phyloP scores from a whole-genome alignment of 2,113 vertebrate species.

The Centrocercus urophasianus region DNA sequence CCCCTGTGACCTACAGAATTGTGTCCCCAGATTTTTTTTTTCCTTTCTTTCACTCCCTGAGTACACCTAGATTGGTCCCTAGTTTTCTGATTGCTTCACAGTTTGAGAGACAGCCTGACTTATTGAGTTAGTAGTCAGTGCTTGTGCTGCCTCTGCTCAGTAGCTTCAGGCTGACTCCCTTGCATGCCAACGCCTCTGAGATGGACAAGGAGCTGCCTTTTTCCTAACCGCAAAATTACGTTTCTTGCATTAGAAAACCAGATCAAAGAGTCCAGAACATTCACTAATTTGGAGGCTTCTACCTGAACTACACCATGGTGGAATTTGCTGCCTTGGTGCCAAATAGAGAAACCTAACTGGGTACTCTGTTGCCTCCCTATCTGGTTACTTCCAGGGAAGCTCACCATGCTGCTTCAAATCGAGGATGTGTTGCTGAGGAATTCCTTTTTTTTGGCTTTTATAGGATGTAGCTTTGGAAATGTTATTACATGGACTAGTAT shows the following conservation, averaged over 20 bases:
- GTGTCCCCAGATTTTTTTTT: background rate
- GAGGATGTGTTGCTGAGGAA: background rate
- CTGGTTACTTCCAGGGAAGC: background rate
- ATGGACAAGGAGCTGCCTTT: background rate
- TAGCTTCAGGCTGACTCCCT: background rate
- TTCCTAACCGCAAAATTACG: background rate
- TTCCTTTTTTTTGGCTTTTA: background rate
- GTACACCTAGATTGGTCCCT: background rate
- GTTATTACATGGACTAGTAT: background rate
- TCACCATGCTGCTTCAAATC: background rate
- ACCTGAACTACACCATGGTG: background rate
- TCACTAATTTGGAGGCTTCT: background rate
- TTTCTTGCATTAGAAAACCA: background rate
- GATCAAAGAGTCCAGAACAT: background rate
- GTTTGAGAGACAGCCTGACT: background rate
- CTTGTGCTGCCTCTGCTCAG: accelerated
- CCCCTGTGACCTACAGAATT: background rate
- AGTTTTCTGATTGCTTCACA: background rate
- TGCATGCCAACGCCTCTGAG: background rate
- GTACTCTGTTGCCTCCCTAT: background rate
- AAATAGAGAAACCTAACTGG: background rate
- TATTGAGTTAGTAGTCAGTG: background rate
- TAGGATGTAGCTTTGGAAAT: background rate
- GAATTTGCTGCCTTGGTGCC: background rate
- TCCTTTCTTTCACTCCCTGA: background rate